Evolutionary conservation across 2,888 invertebrate species (phyloP).

Genomic region (Cabera pusaria): DNA sequence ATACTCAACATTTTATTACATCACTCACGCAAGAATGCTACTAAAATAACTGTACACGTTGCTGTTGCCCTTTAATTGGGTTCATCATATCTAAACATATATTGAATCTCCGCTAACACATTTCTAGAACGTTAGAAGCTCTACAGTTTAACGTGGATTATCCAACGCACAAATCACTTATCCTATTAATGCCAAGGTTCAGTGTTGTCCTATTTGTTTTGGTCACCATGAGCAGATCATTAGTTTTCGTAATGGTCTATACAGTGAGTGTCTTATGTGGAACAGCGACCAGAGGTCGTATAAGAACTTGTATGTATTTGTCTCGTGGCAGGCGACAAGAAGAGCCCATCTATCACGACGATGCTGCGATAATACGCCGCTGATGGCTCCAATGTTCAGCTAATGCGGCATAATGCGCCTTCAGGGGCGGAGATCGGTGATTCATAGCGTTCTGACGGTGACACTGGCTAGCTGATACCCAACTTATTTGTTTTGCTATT

Average conservation of each 20-base stretch:
- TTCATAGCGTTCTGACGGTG: constrained; percentile 35
- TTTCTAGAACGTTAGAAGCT: not conserved
- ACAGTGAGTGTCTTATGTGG: too few species aligned
- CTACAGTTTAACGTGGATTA: constrained; percentile 21
- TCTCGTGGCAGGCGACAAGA: constrained; percentile 24
- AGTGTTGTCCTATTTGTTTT: constrained; percentile 24
- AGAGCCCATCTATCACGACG: constrained; percentile 30
- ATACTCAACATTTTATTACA: too few species aligned
- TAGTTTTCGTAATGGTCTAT: constrained; percentile 13
- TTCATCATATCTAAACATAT: too few species aligned
- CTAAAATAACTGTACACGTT: too few species aligned
- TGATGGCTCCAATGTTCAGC: constrained; percentile 48
- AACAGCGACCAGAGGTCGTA: too few species aligned
- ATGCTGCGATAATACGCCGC: constrained; percentile 34
- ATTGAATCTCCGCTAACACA: too few species aligned
- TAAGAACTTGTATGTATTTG: constrained; percentile 22
- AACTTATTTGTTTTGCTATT: constrained; percentile 24
- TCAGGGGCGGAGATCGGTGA: constrained; percentile 30
- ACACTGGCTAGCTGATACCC: constrained; percentile 30
- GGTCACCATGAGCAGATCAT: constrained; percentile 12
- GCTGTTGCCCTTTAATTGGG: too few species aligned
- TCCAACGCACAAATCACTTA: constrained; percentile 23
- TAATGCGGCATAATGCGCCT: constrained; percentile 48
- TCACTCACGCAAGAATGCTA: too few species aligned
- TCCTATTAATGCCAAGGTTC: constrained; percentile 27